A percentile compares a stretch with the other conserved stretches of the same genome.
Evolutionary conservation across 1,140 invertebrate genomes (phyloP).

Genomic region (Trichonephila inaurata): DNA sequence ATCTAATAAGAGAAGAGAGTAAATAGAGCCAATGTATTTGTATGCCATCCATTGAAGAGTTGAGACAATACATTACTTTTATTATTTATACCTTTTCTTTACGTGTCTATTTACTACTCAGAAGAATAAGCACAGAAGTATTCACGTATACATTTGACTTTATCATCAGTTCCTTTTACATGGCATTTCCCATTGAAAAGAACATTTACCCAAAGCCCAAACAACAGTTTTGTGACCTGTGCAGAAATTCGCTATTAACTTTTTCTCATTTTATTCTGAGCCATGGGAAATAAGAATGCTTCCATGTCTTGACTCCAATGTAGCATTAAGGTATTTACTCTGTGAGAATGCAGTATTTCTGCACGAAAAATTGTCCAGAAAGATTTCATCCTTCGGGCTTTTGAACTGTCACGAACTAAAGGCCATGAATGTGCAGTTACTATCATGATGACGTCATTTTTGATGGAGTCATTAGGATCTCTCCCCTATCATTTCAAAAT

Average conservation of each 20-base stretch:
- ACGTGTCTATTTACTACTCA: too few species aligned
- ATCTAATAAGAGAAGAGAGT: too few species aligned
- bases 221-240: not conserved
- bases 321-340: not conserved
- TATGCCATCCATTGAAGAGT: too few species aligned
- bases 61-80: too few species aligned
- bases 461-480: not conserved
- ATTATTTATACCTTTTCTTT: too few species aligned
- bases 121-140: too few species aligned
- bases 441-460: not conserved
- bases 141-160: too few species aligned
- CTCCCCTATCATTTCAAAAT: not conserved
- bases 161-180: too few species aligned
- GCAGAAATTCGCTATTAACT: not conserved
- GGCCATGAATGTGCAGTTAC: not conserved
- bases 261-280: not conserved
- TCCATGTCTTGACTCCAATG: not conserved
- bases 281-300: not conserved
- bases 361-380: not conserved
- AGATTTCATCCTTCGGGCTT: not conserved
- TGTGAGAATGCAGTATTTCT: not conserved
- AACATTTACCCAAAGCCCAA: not conserved
- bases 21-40: too few species aligned
- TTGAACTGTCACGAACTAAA: conserved; percentile 5
- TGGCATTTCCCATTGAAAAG: not conserved